A percentile compares a stretch with the other conserved stretches of the same genome.
phyloP scores from a whole-genome alignment of 2,113 vertebrate genomes.

The Tylochromis polylepis region DNA sequence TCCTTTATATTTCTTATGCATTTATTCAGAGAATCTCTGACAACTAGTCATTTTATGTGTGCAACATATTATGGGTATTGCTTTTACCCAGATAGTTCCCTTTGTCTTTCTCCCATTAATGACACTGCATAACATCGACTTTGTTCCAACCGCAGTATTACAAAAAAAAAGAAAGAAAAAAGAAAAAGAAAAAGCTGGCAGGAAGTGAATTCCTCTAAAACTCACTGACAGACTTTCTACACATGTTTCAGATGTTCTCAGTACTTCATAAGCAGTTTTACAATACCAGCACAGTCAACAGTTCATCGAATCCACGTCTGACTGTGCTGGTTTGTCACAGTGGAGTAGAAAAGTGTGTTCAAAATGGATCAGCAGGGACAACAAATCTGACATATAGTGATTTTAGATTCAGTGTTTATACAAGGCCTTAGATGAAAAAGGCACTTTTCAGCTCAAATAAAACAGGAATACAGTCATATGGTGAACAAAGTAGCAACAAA shows the following conservation, averaged over 20 bases:
- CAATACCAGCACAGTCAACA: not conserved
- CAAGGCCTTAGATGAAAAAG: conserved; percentile 30
- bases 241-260: conserved; percentile 42
- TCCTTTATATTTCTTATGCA: not conserved
- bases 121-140: conserved; percentile 42
- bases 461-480: not conserved
- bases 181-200: not conserved
- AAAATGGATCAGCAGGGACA: not conserved
- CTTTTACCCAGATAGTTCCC: conserved; percentile 26
- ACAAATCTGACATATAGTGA: not conserved
- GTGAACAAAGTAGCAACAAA: not conserved
- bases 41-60: not conserved
- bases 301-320: not conserved
- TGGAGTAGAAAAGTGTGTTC: not conserved
- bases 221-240: conserved; percentile 20
- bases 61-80: not conserved
- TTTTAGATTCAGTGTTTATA: conserved; percentile 44
- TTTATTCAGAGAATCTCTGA: not conserved
- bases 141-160: conserved; percentile 36
- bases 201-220: conserved; percentile 58
- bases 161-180: not conserved
- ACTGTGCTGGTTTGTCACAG: too few relatives aligned
- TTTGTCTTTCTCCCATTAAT: conserved; percentile 28
- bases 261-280: not conserved
- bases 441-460: conserved; percentile 41